Evolutionary conservation across 2,113 vertebrate genomes (phyloP).

Genomic region (Zingel zingel): DNA sequence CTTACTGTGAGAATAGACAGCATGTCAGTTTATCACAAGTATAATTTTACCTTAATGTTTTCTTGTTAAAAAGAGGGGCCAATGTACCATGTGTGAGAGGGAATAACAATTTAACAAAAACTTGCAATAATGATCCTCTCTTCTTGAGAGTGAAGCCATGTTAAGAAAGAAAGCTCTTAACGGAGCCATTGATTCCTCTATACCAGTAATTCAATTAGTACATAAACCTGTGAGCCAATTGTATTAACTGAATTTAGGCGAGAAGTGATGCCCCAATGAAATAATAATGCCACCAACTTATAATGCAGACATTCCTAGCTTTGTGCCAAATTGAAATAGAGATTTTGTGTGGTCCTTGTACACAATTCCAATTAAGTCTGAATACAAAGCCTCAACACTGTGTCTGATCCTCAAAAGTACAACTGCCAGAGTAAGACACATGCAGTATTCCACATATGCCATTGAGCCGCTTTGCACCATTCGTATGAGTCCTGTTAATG

Average conservation of each 20-base stretch:
- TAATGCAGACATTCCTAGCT: conserved; percentile 19
- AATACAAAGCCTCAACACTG: conserved; percentile 22
- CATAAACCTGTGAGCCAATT: conserved; percentile 24
- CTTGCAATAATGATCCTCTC: neutral
- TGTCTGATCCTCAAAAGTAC: conserved; percentile 42
- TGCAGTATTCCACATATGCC: conserved; percentile 11
- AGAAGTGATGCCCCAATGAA: conserved; percentile 26
- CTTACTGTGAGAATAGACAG: neutral
- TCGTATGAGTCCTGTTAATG: conserved; percentile 49
- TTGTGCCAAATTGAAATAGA: conserved; percentile 49
- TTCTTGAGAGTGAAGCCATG: neutral
- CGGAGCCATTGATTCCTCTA: conserved; percentile 1
- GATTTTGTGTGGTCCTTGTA: conserved; percentile 3
- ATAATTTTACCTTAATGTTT: neutral
- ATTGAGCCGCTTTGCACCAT: conserved; percentile 12
- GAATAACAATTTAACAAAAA: neutral
- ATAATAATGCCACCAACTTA: conserved; percentile 21
- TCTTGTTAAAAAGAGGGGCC: neutral
- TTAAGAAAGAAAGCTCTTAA: conserved; percentile 15
- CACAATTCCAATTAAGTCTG: conserved; percentile 47
- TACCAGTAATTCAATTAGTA: conserved; percentile 47
- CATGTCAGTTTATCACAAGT: conserved; percentile 2
- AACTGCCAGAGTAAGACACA: conserved; percentile 35
- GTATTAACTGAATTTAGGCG: conserved; percentile 22
- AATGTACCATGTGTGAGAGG: neutral